Percentiles rank a stretch among this genome's conserved stretches.
These are phyloP conservation scores for Orthosia gothica DNA, from an alignment of 2,888 invertebrate genomes.

Conservation along the genomic window DNA sequence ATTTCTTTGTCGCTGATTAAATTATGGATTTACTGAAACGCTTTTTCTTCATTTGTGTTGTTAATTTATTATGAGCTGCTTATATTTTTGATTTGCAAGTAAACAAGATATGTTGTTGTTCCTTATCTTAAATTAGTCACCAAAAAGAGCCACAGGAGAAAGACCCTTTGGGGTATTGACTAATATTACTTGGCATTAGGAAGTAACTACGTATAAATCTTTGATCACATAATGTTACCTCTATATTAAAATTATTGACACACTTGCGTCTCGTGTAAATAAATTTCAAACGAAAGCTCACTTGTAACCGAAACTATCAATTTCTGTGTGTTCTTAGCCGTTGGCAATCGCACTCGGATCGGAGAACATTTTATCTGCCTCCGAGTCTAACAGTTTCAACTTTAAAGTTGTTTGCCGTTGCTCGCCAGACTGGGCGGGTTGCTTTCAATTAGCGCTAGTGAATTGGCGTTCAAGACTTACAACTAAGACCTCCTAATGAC, in stretches of 20 bases:
- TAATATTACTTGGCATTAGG: background rate
- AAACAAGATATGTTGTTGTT: constrained; percentile 25
- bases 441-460: constrained; percentile 73
- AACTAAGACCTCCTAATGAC: constrained; percentile 66
- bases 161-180: background rate
- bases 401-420: constrained; percentile 64
- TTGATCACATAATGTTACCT: background rate
- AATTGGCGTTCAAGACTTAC: constrained; percentile 63
- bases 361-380: constrained; percentile 61
- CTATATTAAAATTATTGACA: background rate
- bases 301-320: constrained; percentile 61
- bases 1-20: constrained; percentile 32
- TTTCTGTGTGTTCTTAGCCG: constrained; percentile 59
- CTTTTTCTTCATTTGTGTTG: constrained; percentile 8
- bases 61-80: constrained; percentile 7
- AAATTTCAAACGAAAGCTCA: constrained; percentile 43
- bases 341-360: constrained; percentile 55
- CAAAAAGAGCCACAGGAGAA: constrained; percentile 3
- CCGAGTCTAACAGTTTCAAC: constrained; percentile 57
- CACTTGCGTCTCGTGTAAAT: constrained; percentile 9
- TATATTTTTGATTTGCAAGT: constrained; percentile 3
- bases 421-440: constrained; percentile 54
- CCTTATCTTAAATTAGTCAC: constrained; percentile 24
- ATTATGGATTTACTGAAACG: constrained; percentile 21
- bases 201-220: background rate